Evolutionary conservation across 2,113 vertebrate species (phyloP).

Genomic region (Jacana jacana): DNA sequence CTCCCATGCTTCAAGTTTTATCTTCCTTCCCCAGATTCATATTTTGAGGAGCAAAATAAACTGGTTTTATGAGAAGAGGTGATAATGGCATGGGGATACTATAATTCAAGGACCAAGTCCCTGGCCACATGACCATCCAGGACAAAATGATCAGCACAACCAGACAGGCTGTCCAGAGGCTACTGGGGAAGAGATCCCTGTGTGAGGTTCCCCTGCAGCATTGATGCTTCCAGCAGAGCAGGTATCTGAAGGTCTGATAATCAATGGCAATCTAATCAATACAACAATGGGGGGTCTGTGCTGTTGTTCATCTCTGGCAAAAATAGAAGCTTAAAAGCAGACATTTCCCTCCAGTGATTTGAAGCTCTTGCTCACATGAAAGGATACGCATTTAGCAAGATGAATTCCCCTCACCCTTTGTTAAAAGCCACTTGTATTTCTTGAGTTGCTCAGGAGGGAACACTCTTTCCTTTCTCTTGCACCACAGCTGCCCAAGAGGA

Average conservation of each 20-base stretch:
- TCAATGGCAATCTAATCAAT: not conserved
- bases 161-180: not conserved
- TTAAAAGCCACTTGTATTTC: not conserved
- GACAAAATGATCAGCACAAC: not conserved
- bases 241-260: not conserved
- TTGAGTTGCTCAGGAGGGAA: not conserved
- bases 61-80: not conserved
- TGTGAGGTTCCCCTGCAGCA: rapidly evolving
- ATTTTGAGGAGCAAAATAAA: not conserved
- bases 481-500: not conserved
- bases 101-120: not conserved
- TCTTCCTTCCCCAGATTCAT: not conserved
- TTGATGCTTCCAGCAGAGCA: not conserved
- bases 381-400: not conserved
- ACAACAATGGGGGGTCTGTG: not conserved
- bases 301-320: not conserved
- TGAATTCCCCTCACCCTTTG: not conserved
- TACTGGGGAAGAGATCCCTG: not conserved
- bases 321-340: not conserved
- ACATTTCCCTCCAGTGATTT: not conserved
- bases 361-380: not conserved
- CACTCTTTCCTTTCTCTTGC: not conserved
- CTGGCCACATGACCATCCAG: not conserved
- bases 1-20: not conserved
- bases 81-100: not conserved